Base-by-base conservation (phyloP, 2,888 invertebrate species). In the Drosophila subsilvestris region DNA sequence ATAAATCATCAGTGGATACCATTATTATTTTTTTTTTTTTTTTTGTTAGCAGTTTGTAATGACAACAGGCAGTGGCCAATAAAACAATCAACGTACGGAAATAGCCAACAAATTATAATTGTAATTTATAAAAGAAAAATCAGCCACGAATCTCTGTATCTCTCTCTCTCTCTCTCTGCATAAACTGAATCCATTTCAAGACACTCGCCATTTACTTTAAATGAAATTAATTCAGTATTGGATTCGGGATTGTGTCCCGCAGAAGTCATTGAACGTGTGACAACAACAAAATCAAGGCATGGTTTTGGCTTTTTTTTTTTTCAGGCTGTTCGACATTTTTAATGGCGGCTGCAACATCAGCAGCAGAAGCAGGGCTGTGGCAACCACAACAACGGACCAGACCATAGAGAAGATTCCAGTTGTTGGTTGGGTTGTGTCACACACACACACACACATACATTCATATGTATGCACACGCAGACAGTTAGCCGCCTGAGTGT, bases 281-380 rank as follows among this genome's bases (percentile, higher is more conserved):
- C 54, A 22, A 69, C 55, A 55, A 69, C 54, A 55, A 63, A 71
- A 58, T 55, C 54, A 25, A 22, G 37, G 32, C 47, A 29, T 58
- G 57, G 54, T 32, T 29, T 55, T 70, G 71, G 47, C 60, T 72
- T 79, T 70, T 74, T 61, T 79, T 70, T 20, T 79, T 68, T 75
- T 59, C 77, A 70, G 77, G 74, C 79, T 75, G 79, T 69, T 79
- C 79, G 70, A 60, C 57, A 74, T 75, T 81, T 82, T 82, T 84
- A 82, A 84, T 80, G 81, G 79, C 71, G 71, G 48, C 74, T 73
- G 70, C 63, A 65, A 69, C 78, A 72, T 67, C 63, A 70, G 76
- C 70, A 70, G 76, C 66, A 43, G 53, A 8, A 25, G 22, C 5
- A 32, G 20, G 62, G 45, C 29, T 66, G 57, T 63, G 51, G 63